These are phyloP conservation scores for Laticauda colubrina DNA, from an alignment of 2,113 vertebrate species.

Conservation along the genomic window DNA sequence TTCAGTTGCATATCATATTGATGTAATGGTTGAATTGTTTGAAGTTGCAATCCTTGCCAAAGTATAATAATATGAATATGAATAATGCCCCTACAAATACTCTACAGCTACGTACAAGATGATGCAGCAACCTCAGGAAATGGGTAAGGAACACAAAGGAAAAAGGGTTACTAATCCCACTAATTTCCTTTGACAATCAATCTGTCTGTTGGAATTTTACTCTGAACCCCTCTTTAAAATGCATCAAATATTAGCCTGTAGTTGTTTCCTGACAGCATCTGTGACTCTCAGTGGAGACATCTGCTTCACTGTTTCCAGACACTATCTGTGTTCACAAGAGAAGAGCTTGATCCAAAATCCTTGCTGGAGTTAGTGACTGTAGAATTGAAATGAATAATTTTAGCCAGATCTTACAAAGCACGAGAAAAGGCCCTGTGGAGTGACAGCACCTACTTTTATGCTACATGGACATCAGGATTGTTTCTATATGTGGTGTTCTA, in stretches of 20 bases:
- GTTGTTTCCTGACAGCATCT: constrained; percentile 76
- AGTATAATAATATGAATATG: constrained; percentile 49
- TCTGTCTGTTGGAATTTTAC: constrained; percentile 76
- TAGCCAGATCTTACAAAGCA: constrained; percentile 69
- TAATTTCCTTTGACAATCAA: constrained; percentile 72
- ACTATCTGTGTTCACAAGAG: constrained; percentile 72
- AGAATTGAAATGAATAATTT: constrained; percentile 69
- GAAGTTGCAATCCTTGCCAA: constrained; percentile 44
- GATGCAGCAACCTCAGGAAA: constrained; percentile 55
- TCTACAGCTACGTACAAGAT: constrained; percentile 49
- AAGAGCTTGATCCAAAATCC: constrained; percentile 76
- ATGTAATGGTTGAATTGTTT: constrained; percentile 31
- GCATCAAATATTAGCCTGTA: constrained; percentile 79
- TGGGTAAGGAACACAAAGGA: constrained; percentile 57
- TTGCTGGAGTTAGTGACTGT: constrained; percentile 64
- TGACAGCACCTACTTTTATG: constrained; percentile 46
- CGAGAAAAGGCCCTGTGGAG: constrained; percentile 63
- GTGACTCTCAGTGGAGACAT: constrained; percentile 78
- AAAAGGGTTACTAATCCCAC: constrained; percentile 59
- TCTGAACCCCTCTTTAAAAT: constrained; percentile 78
- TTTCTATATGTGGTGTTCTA: neutral
- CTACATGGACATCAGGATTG: constrained; percentile 57
- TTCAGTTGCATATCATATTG: constrained; percentile 1
- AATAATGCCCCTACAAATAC: constrained; percentile 32
- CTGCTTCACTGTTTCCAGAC: constrained; percentile 72